Percentiles rank a stretch among this genome's conserved stretches.
phyloP scores from a whole-genome alignment of 2,888 invertebrate species.

The Helicoverpa assulta region DNA sequence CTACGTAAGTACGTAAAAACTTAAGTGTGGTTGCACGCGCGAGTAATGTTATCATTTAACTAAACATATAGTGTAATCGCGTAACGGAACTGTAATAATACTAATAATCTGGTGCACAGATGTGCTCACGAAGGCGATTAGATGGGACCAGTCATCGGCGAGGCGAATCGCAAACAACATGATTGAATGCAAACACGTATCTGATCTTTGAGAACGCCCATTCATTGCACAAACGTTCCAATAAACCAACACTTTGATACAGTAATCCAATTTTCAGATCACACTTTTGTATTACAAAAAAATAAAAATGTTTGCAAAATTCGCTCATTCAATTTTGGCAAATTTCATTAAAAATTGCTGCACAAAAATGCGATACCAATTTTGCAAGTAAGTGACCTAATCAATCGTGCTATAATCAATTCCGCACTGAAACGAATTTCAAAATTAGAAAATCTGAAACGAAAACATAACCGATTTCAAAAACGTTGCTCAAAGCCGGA shows the following conservation, averaged over 20 bases:
- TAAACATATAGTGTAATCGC: conserved; percentile 47
- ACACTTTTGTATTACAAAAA: background rate
- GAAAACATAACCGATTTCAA: conserved; percentile 47
- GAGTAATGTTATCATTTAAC: conserved; percentile 48
- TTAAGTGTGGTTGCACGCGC: conserved; percentile 10
- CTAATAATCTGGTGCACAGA: conserved; percentile 49
- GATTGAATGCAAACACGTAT: conserved; percentile 61
- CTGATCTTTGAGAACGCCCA: conserved; percentile 31
- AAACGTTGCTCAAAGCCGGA: conserved; percentile 41
- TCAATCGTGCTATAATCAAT: conserved; percentile 51
- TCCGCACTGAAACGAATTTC: conserved; percentile 51
- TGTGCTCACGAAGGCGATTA: conserved; percentile 53
- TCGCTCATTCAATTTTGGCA: background rate
- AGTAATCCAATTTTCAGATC: background rate
- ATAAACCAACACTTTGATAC: conserved; percentile 22
- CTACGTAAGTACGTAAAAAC: conserved; percentile 4
- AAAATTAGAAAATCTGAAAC: conserved; percentile 42
- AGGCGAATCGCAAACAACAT: conserved; percentile 62
- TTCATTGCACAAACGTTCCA: conserved; percentile 30
- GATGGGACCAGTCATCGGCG: conserved; percentile 56
- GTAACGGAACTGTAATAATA: conserved; percentile 48
- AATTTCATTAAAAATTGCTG: background rate
- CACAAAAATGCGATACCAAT: conserved; percentile 23
- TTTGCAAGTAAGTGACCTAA: conserved; percentile 38
- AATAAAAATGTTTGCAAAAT: background rate